phyloP scores from a whole-genome alignment of 2,797 vertebrate genomes.

The Tokudaia muenninki region DNA sequence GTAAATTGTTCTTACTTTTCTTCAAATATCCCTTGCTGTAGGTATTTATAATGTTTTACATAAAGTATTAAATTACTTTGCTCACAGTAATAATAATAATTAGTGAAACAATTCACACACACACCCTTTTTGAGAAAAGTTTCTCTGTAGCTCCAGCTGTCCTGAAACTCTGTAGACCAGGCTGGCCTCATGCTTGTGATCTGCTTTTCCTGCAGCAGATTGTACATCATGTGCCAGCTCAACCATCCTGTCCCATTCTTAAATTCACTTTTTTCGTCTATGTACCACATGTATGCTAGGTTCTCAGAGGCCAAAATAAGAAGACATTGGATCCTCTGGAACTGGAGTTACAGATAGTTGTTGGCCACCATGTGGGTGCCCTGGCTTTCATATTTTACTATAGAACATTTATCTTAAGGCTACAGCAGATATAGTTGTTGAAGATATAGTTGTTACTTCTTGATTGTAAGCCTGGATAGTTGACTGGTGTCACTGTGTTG shows the following conservation, averaged over 20 bases:
- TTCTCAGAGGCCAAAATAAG: neutral
- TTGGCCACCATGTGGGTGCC: neutral
- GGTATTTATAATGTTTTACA: slow-evolving; percentile 45
- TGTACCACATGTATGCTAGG: neutral
- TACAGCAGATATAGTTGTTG: neutral
- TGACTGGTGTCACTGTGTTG: neutral
- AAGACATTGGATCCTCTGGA: neutral
- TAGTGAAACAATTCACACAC: neutral
- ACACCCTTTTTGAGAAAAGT: neutral
- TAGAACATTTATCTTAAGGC: slow-evolving; percentile 21
- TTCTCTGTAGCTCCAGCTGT: neutral
- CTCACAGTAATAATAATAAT: slow-evolving; percentile 33
- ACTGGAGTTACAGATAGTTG: neutral
- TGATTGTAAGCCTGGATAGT: neutral
- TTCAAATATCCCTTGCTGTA: slow-evolving; percentile 55
- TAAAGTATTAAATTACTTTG: slow-evolving; percentile 40
- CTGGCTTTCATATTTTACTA: neutral
- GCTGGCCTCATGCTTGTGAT: neutral
- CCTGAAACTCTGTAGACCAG: neutral
- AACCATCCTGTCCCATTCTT: neutral
- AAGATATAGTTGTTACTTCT: neutral
- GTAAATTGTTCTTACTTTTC: slow-evolving; percentile 45
- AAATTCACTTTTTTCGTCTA: neutral
- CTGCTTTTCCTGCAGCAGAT: neutral
- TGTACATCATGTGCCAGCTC: too few relatives aligned